Evolutionary conservation across 1,140 invertebrate genomes (phyloP), one percentile per base, ranked within the genome.

Genomic region (Panagrolaimus sp.): DNA sequence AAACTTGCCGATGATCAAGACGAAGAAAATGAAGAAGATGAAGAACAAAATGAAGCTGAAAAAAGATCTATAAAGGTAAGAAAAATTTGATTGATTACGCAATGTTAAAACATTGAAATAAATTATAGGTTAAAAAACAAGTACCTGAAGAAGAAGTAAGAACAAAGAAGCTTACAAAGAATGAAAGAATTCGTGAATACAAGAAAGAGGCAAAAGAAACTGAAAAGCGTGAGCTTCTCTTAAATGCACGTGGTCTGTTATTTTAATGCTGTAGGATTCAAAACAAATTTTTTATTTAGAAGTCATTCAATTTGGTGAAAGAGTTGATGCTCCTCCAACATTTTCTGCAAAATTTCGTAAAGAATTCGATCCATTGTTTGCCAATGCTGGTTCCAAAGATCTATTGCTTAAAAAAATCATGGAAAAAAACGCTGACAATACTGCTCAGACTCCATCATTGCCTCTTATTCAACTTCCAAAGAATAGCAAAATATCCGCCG

Each of bases 291-390:
- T 7, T 8, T 43, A 21, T 71, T 17, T 28, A 72, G 71, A 72
- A 67, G 58, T 72, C 12, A 72, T 72, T 63, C 71, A 43, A 15
- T 72, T 72, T 38, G 71, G 71, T n/a, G 71, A 74, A 3, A 21
- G 70, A 3, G 71, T 55, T 8, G 70, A 72, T 73, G 71, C 71
- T 43, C 71, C 71, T 10, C 71, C 71, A 43, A 43, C 24, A 38
- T 72, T 72, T 43, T 38, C 21, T 38, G 67, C 63, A 4, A 65
- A 66, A 9, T 38, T 63, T 26, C 15, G 43, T 15, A 38, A 46
- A 55, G 45, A 17, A 21, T 74, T 72, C 7, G 62, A 72, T 52
- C 69, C 68, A 21, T 45, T 71, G 21, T 64, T 45, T 38, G 69
- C 58, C 12, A 38, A 71, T 67, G 70, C 70, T 14, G 70, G 70